A percentile compares a stretch with the other conserved stretches of the same genome.
These are phyloP conservation scores for human (Homo sapiens) DNA, from an alignment of 2,113 vertebrate species.

Conservation along the genomic window DNA sequence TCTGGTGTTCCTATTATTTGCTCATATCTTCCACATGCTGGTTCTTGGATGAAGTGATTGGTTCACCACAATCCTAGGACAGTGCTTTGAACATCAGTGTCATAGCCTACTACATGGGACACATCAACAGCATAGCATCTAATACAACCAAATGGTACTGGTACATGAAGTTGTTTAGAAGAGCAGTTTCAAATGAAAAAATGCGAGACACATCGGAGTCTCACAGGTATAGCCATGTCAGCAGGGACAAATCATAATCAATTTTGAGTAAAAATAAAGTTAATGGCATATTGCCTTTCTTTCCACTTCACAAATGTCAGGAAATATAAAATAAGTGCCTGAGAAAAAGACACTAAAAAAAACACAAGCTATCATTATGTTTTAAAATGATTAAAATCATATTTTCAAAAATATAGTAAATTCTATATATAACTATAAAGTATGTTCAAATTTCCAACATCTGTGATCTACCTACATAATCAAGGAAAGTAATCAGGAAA, in stretches of 20 bases:
- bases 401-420: slow-evolving; percentile 49
- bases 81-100: not conserved
- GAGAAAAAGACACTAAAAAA: not conserved
- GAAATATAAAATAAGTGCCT: not conserved
- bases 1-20: not conserved
- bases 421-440: slow-evolving; percentile 34
- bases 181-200: not conserved
- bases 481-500: slow-evolving; percentile 48
- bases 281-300: not conserved
- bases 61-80: not conserved
- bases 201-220: not conserved
- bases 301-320: not conserved
- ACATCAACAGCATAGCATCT: not conserved
- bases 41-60: not conserved
- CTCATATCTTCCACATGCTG: not conserved
- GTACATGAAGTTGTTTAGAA: not conserved
- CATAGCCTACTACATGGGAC: not conserved
- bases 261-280: not conserved
- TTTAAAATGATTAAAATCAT: slow-evolving; percentile 28
- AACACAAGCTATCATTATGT: not conserved
- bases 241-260: not conserved
- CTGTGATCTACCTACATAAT: slow-evolving; percentile 49
- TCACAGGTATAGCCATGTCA: not conserved
- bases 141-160: not conserved
- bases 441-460: slow-evolving; percentile 35